Evolutionary conservation across 2,888 invertebrate species (phyloP).

Genomic region (Latheticus oryzae): DNA sequence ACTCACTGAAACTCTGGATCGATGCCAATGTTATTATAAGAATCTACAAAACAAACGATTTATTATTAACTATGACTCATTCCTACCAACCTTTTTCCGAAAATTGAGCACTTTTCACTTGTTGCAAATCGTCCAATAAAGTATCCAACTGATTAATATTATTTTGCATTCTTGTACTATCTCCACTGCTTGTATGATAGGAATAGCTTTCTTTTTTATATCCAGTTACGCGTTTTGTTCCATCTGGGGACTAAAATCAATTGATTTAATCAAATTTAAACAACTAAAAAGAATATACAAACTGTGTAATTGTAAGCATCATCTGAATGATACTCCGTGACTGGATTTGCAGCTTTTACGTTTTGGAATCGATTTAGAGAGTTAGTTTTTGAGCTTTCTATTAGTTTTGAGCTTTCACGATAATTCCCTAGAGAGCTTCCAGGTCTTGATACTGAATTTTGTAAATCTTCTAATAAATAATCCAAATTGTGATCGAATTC

Average conservation of each 20-base stretch:
- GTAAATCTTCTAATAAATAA: slow-evolving; percentile 64
- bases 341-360: slow-evolving; percentile 61
- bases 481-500: slow-evolving; percentile 65
- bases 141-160: slow-evolving; percentile 83
- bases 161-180: slow-evolving; percentile 63
- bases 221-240: slow-evolving; percentile 59
- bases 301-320: slow-evolving; percentile 63
- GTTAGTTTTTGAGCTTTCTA: slow-evolving; percentile 54
- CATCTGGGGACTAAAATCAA: slow-evolving; percentile 62
- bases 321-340: slow-evolving; percentile 63
- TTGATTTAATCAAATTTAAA: no score
- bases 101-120: slow-evolving; percentile 61
- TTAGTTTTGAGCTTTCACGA: slow-evolving; percentile 51
- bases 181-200: slow-evolving; percentile 55
- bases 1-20: slow-evolving; percentile 63
- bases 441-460: slow-evolving; percentile 63
- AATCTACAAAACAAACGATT: slow-evolving; percentile 59
- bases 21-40: slow-evolving; percentile 60
- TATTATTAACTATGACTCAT: slow-evolving; percentile 13
- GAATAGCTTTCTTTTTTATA: slow-evolving; percentile 63
- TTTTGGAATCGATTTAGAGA: slow-evolving; percentile 59
- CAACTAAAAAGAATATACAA: slow-evolving; percentile 37
- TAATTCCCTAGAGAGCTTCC: slow-evolving; percentile 59
- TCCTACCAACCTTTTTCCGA: slow-evolving; percentile 52
- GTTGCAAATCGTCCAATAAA: slow-evolving; percentile 78